Evolutionary conservation across 2,888 invertebrate species (phyloP), one percentile per base, ranked within the genome.

Genomic region (Bombyx huttoni): DNA sequence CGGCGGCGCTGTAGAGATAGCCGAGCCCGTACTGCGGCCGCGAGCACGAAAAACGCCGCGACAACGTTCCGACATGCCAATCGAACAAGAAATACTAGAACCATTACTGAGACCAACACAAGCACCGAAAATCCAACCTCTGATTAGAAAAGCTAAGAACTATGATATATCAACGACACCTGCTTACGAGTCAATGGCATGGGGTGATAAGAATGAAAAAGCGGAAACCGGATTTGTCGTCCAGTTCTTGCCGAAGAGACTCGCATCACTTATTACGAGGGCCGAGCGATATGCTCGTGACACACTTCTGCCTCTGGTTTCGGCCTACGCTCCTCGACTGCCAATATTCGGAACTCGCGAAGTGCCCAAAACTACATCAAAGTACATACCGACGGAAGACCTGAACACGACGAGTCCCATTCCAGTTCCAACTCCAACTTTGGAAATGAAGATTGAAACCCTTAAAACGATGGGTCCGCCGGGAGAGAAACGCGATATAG

Each of bases 231-330:
- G 87, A 54, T 88, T 91, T 53, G 94, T 93, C 0, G 94, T 96
- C 0, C 96, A 96, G 72, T 91, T 94, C 66, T 81, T 96, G 48
- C 96, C 96, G 0, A 93, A 94, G 58, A 89, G 94, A 40, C 77
- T 96, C 1, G 94, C 94, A 0, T 92, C 93, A 6, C 91, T 96
- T 75, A 90, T 96, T 49, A 93, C 95, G 46, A 92, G 94, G 61
- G 96, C 95, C 0, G 96, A 96, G 68, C 90, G 92, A 50, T 95
- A 95, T 73, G 94, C 95, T 0, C 89, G 94, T 51, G 93, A 94
- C 71, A 94, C 94, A 0, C 83, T 95, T 1, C 74, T 94, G 51
- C 94, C 94, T 0, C 73, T 95, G 7, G 94, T 95, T 9, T 94
- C 94, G 12, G 93, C 93, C 48, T 94, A 94, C 73, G 94, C 94